Base-by-base conservation (phyloP, 2,888 invertebrate genomes). In the Eristalis tenax region DNA sequence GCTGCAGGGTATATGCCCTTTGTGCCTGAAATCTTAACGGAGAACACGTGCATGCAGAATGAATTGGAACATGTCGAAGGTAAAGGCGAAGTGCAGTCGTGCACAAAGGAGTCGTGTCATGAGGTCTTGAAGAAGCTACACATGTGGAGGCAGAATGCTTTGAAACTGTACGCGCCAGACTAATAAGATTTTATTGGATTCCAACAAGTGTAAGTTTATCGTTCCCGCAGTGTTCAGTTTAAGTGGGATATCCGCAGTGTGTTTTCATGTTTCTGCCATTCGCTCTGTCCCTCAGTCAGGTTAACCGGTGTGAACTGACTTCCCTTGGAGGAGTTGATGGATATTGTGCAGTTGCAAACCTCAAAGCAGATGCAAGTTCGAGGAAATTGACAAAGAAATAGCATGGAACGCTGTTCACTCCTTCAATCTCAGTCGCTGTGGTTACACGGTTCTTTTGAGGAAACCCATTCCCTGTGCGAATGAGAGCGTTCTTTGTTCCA, bases 131-230 rank as follows among this genome's bases (percentile, higher is more conserved):
- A 18, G 43, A 69, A 59, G 35, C 43, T 61, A n/a, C 43, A 43
- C 2, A 22, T 23, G 57, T 23, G 18, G 13, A n/a, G 1, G 15
- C 13, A 38, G n/a, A 35, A 56, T 13, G 35, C 38, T 57, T 71
- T 70, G 66, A 71, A 32, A 43, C 26, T 65, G 10, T 66, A 13
- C 43, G 43, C 63, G 56, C 35, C 13, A 4, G 10, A 26, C 38
- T 18, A 73, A 50, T 23, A 35, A 28, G 40, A 63, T 75, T 75
- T 56, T 57, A 81, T 68, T 78, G 70, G 23, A 83, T 74, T 32
- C 26, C 50, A 38, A 56, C 56, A 57, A 56, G 28, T 32, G 13
- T 43, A 23, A 69, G 28, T 38, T 75, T 69, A 81, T 74, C 56
- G 28, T n/a, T 13, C 2, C 13, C 13, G 38, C 38, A 38, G 4